phyloP scores from a whole-genome alignment of 2,113 vertebrate genomes.

The Chauna torquata region DNA sequence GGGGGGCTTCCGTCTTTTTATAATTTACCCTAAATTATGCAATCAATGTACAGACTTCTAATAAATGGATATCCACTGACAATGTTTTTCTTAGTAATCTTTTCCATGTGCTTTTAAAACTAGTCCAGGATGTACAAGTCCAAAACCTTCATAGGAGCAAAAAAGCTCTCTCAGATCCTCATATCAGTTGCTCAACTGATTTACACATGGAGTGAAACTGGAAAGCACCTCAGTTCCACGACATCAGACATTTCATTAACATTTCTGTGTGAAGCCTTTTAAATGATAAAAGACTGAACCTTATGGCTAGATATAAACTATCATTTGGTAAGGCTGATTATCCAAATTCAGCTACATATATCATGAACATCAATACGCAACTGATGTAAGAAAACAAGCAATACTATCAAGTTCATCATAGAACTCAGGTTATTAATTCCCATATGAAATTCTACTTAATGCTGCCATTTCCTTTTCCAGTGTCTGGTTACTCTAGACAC shows the following conservation, averaged over 20 bases:
- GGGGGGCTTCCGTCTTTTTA: background rate
- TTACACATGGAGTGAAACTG: background rate
- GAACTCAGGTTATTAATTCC: background rate
- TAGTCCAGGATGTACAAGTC: background rate
- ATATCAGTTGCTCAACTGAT: background rate
- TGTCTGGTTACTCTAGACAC: background rate
- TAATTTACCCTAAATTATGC: background rate
- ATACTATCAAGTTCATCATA: background rate
- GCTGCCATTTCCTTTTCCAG: background rate
- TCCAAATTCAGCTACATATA: background rate
- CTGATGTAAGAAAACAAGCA: background rate
- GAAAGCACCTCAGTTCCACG: background rate
- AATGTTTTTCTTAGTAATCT: slow-evolving; percentile 17
- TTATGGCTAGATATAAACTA: background rate
- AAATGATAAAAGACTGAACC: background rate
- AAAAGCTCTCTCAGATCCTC: background rate
- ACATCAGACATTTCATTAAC: background rate
- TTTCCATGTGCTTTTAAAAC: slow-evolving; percentile 19
- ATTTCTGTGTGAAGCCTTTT: background rate
- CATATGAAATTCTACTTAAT: background rate
- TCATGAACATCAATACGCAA: background rate
- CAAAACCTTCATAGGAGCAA: background rate
- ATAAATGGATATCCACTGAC: background rate
- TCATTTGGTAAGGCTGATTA: background rate
- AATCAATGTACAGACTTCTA: background rate